Evolutionary conservation across 2,888 invertebrate species (phyloP), one percentile per base, ranked within the genome.

Genomic region (Netelia inedita): DNA sequence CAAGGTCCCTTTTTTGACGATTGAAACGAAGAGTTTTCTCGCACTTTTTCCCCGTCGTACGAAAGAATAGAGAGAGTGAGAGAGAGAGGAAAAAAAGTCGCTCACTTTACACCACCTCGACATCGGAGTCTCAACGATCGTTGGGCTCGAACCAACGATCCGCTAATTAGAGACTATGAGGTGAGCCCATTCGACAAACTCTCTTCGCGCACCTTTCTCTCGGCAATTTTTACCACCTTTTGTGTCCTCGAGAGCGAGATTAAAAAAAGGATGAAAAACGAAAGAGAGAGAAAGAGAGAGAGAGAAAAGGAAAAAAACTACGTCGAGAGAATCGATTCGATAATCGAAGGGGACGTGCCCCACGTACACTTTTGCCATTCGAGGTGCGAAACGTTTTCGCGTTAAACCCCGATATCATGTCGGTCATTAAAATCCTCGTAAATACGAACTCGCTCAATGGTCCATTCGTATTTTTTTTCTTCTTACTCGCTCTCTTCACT

Each of bases 111-210:
- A 80, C 61, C 73, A 53, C 66, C 55, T 46, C 53, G 59, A 11
- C 55, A 46, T 72, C 71, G 71, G 66, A 19, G 46, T n/a, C 35
- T 75, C 65, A 35, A 75, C 69, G 68, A 63, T 80, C 80, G 55
- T 76, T 68, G 14, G 50, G 55, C 63, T 61, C 46, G 41, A 61
- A 75, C 55, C 65, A 81, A 81, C 84, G 84, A 74, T 23, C 84
- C 78, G 69, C 78, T 85, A 85, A 85, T 85, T 81, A 85, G 78
- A 81, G 84, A 69, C 71, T 55, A 66, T 19, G 83, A 68, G 46
- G 14, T 14, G 35, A 75, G 50, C 68, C 69, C 78, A 72, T 79
- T 85, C 74, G 83, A 76, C 83, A 79, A 82, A 79, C 71, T 72
- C 23, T 61, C 59, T 23, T 65, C 55, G 72, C 65, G 66, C 75